Evolutionary conservation across 2,888 invertebrate species (phyloP), one percentile per base, ranked within the genome.

Genomic region (Rhamnusium bicolor): DNA sequence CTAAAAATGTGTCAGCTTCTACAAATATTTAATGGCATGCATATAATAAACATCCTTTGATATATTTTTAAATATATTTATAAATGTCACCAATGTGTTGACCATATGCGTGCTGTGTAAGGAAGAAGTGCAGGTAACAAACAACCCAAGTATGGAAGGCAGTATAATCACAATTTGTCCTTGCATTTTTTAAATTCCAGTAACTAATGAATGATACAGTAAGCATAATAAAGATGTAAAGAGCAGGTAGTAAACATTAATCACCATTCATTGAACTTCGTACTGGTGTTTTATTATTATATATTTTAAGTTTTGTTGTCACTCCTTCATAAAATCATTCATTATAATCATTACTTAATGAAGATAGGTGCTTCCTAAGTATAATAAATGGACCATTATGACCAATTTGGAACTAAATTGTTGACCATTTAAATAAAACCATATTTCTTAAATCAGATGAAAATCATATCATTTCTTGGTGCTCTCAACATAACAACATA

Each of bases 121-220:
- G 47, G 51, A 66, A 56, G 54, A 73, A 61, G 61, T 65, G 51
- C 61, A 67, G 70, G 72, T 69, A 70, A 67, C 61, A 46, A 70
- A 67, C 61, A 46, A 62, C 66, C 73, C 56, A 61, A 62, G 49
- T 69, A 73, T 62, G 67, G 70, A 62, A 54, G 46, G 51, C 29
- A n/a, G 21, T 32, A 19, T 24, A 62, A 32, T 60, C 61, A 68
- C 63, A 40, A 66, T 66, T 53, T 69, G 69, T 40, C 73, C 73
- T 71, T 73, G 73, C 73, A 70, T 73, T 67, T 62, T 71, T 62
- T 27, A 29, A 56, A 73, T 75, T 71, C 68, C 32, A 5, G 65
- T 72, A 40, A 75, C 72, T n/a, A n/a, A 40, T 40, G 10, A n/a
- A 40, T 40, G 10, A n/a, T 40, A n/a, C n/a, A 40, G n/a, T 40